phyloP scores from a whole-genome alignment of 2,888 invertebrate genomes.

The Mactromeris polynyma region DNA sequence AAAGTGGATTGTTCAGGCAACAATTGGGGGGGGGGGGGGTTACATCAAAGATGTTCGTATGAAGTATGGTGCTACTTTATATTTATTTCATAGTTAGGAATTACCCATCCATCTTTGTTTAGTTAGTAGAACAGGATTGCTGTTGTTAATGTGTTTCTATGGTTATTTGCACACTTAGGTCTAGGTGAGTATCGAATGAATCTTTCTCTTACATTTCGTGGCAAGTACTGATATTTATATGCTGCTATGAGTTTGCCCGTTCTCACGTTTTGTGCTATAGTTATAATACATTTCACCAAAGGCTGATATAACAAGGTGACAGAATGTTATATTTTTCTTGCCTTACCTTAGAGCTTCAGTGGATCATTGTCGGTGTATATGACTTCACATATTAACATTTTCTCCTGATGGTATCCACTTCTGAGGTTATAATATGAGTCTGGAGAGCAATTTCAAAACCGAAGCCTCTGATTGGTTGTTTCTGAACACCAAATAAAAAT shows the following conservation, averaged over 20 bases:
- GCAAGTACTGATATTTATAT: not conserved
- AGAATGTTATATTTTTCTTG: not conserved
- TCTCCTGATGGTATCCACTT: too few species aligned
- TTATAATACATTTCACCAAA: not conserved
- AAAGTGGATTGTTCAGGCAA: too few species aligned
- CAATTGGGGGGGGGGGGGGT: too few species aligned
- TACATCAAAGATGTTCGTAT: too few species aligned
- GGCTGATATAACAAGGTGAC: not conserved
- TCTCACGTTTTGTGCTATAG: not conserved
- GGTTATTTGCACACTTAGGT: not conserved
- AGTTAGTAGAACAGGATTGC: not conserved
- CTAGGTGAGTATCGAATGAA: slow-evolving; percentile 2
- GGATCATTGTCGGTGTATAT: not conserved
- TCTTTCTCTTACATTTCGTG: not conserved
- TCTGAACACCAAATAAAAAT: too few species aligned
- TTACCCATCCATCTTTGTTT: not conserved
- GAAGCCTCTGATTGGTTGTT: too few species aligned
- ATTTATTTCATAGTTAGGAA: not conserved
- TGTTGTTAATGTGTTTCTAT: slow-evolving; percentile 1
- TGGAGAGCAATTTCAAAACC: too few species aligned
- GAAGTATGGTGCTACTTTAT: too few species aligned
- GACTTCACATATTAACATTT: too few species aligned
- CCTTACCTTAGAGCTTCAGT: not conserved
- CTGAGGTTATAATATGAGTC: too few species aligned
- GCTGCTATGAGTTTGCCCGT: not conserved